These are phyloP conservation scores for Philopedon plagiatum DNA, from an alignment of 2,888 invertebrate species.

Conservation along the genomic window DNA sequence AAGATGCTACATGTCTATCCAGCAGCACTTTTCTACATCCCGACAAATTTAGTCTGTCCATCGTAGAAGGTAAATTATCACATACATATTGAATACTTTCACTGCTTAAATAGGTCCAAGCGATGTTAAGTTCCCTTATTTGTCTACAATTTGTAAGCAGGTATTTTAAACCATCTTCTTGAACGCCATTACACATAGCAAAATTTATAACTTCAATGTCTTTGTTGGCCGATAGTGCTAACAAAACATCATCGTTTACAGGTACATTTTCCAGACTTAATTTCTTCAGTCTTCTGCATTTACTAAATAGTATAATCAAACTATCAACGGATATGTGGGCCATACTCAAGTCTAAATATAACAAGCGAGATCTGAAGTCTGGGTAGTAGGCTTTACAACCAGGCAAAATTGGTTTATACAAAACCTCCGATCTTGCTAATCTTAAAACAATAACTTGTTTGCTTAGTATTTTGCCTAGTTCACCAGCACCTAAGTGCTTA, in stretches of 20 bases:
- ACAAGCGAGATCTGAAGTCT: constrained; percentile 75
- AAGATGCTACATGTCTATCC: constrained; percentile 78
- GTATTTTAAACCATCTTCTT: constrained; percentile 74
- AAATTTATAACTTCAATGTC: constrained; percentile 86
- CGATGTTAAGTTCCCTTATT: constrained; percentile 81
- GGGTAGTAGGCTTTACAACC: constrained; percentile 64
- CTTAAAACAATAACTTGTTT: constrained; percentile 85
- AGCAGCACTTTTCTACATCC: constrained; percentile 84
- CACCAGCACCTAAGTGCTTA: constrained; percentile 77
- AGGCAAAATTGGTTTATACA: constrained; percentile 71
- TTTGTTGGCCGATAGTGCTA: constrained; percentile 77
- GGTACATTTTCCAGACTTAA: constrained; percentile 87
- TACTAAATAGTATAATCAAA: constrained; percentile 73
- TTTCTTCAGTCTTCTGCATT: constrained; percentile 82
- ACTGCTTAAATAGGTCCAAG: constrained; percentile 82
- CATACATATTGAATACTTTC: constrained; percentile 76
- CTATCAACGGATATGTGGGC: constrained; percentile 74
- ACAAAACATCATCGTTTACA: constrained; percentile 77
- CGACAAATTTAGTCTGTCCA: constrained; percentile 85
- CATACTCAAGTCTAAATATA: constrained; percentile 91
- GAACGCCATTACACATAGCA: constrained; percentile 84
- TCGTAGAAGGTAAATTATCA: constrained; percentile 73
- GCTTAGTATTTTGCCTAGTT: constrained; percentile 81
- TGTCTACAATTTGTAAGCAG: constrained; percentile 75
- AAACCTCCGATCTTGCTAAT: constrained; percentile 83